phyloP scores from a whole-genome alignment of 2,888 invertebrate species.

The Calliopum simillimum region DNA sequence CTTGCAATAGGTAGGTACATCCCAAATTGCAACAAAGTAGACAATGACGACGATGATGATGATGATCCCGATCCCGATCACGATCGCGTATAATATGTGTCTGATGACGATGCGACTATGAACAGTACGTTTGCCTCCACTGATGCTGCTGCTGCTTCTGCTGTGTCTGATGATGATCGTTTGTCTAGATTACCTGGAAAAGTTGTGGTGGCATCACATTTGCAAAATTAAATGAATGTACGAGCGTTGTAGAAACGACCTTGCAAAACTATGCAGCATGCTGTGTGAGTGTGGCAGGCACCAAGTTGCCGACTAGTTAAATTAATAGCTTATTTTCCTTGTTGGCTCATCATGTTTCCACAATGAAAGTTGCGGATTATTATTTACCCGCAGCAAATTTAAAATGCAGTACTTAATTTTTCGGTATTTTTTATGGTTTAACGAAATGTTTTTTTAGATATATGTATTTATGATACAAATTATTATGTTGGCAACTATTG shows the following conservation, averaged over 20 bases:
- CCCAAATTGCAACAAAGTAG: background rate
- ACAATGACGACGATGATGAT: constrained; percentile 3
- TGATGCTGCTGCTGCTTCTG: constrained; percentile 6
- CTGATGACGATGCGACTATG: constrained; percentile 19
- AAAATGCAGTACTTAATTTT: too few relatives aligned
- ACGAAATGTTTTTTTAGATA: too few relatives aligned
- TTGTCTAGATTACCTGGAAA: constrained; percentile 49
- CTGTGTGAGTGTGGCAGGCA: constrained; percentile 18
- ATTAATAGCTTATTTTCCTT: constrained; percentile 16
- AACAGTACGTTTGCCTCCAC: background rate
- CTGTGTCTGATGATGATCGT: constrained; percentile 43
- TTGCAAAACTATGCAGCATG: constrained; percentile 45
- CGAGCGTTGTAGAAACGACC: constrained; percentile 43
- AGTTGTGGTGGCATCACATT: constrained; percentile 9
- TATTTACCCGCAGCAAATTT: constrained; percentile 1
- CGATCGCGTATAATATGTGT: constrained; percentile 23
- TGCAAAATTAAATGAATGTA: constrained; percentile 35
- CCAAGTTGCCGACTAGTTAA: constrained; percentile 24
- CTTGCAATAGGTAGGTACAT: background rate
- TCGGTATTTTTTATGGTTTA: too few relatives aligned
- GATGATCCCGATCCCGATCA: constrained; percentile 26
- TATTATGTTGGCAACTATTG: too few relatives aligned
- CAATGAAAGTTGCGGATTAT: background rate
- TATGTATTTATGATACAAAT: too few relatives aligned
- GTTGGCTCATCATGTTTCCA: background rate